Conservation (phyloP, 2,797 vertebrate species). For the Crocidura indochinensis region DNA sequence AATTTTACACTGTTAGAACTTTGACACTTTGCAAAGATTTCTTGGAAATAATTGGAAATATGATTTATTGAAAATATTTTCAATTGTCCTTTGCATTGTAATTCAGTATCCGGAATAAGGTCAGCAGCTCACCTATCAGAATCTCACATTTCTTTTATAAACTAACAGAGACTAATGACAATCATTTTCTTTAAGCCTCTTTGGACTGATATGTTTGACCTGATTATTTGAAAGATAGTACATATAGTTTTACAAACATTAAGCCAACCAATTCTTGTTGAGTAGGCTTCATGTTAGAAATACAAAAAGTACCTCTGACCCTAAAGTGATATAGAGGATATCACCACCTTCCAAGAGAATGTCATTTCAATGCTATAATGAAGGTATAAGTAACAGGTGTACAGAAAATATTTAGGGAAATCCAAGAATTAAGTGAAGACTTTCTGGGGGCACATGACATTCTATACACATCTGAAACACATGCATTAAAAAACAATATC, state of each 20-base stretch:
- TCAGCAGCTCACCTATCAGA: conserved; percentile 6
- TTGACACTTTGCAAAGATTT: conserved; percentile 45
- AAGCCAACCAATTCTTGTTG: background rate
- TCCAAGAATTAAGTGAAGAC: background rate
- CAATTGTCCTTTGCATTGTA: conserved; percentile 21
- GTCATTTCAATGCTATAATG: conserved; percentile 13
- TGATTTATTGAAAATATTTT: background rate
- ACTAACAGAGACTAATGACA: conserved; percentile 8
- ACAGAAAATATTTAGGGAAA: background rate
- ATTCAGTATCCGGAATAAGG: background rate
- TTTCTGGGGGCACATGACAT: background rate
- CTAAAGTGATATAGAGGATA: conserved; percentile 2
- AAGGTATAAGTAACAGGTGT: background rate
- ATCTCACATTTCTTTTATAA: background rate
- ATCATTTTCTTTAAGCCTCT: conserved; percentile 22
- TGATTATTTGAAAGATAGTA: conserved; percentile 47
- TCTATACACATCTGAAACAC: conserved; percentile 43
- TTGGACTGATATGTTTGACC: background rate
- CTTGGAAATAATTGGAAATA: background rate
- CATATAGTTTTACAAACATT: background rate
- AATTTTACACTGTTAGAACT: conserved; percentile 52
- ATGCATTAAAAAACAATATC: background rate
- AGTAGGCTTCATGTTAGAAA: conserved; percentile 25
- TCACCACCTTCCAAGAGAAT: background rate
- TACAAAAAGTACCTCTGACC: conserved; percentile 21